A percentile compares a stretch with the other conserved stretches of the same genome.
phyloP scores from a whole-genome alignment of 2,797 vertebrate genomes.

The Myripristis jacobus region DNA sequence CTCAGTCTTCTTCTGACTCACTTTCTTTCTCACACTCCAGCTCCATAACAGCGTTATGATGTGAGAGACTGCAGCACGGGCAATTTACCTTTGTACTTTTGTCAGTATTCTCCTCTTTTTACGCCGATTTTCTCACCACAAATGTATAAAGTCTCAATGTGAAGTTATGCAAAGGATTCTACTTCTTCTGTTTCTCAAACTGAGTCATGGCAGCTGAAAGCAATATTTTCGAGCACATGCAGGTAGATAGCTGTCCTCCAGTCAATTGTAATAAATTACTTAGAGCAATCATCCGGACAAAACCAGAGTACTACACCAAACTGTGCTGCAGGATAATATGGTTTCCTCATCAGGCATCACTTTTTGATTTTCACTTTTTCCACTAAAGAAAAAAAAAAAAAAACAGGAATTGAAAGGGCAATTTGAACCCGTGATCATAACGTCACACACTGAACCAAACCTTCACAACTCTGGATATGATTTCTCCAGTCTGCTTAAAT shows the following conservation, averaged over 20 bases:
- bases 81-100: background rate
- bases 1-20: slow-evolving; percentile 27
- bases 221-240: background rate
- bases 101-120: background rate
- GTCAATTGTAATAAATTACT: background rate
- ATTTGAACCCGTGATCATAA: slow-evolving; percentile 4
- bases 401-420: background rate
- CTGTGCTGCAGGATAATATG: background rate
- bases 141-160: background rate
- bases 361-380: slow-evolving; percentile 25
- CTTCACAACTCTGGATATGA: background rate
- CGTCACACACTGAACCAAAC: slow-evolving; percentile 6
- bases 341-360: slow-evolving; percentile 17
- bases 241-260: slow-evolving; percentile 4
- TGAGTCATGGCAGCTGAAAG: background rate
- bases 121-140: background rate
- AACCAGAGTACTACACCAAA: background rate
- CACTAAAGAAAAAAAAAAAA: background rate
- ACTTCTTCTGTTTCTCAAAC: background rate
- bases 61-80: slow-evolving; percentile 17
- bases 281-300: no score
- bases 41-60: slow-evolving; percentile 17
- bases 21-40: slow-evolving; percentile 28
- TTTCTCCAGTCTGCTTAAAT: background rate
- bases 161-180: background rate